Conservation (phyloP, 2,888 invertebrate genomes). For the Polietes domitor region DNA sequence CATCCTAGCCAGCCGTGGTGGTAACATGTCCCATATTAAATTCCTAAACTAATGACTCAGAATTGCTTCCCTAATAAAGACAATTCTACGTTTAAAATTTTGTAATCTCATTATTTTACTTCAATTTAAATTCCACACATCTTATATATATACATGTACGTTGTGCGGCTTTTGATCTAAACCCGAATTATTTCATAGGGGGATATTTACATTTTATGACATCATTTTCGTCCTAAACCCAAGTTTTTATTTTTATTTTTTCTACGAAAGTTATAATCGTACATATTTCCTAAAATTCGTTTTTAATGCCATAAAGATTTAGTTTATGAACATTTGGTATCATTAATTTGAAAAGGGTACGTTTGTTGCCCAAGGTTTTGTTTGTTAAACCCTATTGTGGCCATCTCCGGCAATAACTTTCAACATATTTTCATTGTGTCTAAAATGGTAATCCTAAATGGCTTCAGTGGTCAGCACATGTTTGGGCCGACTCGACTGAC, state of each 20-base stretch:
- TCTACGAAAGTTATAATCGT: background rate
- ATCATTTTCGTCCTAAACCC: constrained; percentile 3
- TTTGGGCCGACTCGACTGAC: background rate
- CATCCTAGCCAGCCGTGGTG: too few relatives aligned
- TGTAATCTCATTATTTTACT: too few relatives aligned
- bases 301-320: constrained; percentile 25
- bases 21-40: too few relatives aligned
- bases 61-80: too few relatives aligned
- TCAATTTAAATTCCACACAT: too few relatives aligned
- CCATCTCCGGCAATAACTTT: background rate
- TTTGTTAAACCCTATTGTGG: background rate
- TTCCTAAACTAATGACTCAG: too few relatives aligned
- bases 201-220: constrained; percentile 22
- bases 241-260: constrained; percentile 4
- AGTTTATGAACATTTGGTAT: constrained; percentile 22
- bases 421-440: constrained; percentile 32
- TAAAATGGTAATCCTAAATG: constrained; percentile 9
- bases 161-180: background rate
- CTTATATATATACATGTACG: background rate
- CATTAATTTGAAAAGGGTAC: constrained; percentile 38
- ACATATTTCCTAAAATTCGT: constrained; percentile 2
- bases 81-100: too few relatives aligned
- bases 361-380: background rate
- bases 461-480: background rate
- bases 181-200: background rate